These are phyloP conservation scores for Metallyticus violacea DNA, from an alignment of 2,888 invertebrate genomes.

Conservation along the genomic window DNA sequence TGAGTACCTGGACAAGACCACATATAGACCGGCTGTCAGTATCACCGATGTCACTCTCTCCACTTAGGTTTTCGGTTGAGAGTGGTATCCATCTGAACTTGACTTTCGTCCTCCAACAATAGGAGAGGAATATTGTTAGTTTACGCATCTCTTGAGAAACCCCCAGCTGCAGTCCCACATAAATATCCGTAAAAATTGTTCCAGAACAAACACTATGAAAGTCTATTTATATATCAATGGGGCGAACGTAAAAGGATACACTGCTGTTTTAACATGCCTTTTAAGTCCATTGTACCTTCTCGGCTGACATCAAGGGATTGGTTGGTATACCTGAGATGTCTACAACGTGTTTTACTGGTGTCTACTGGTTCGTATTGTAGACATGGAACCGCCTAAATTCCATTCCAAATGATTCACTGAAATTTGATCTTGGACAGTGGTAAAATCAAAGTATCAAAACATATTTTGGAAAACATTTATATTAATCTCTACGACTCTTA, in stretches of 20 bases:
- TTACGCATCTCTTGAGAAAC: neutral
- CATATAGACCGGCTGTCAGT: neutral
- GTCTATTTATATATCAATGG: neutral
- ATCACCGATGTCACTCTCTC: neutral
- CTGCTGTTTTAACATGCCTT: neutral
- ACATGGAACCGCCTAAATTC: too few relatives aligned
- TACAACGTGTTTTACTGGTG: neutral
- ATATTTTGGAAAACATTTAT: too few relatives aligned
- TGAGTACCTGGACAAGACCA: conserved; percentile 5
- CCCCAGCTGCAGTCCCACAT: neutral
- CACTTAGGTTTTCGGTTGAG: neutral
- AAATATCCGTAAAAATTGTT: neutral
- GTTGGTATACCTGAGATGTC: neutral
- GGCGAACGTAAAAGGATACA: neutral
- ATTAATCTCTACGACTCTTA: too few relatives aligned
- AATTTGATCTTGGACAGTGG: too few relatives aligned
- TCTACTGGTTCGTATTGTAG: neutral
- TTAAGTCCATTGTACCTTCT: neutral
- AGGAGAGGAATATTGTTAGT: too few relatives aligned
- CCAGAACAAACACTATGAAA: neutral
- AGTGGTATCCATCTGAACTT: neutral
- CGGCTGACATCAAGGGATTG: neutral
- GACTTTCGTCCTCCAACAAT: neutral
- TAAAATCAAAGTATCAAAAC: too few relatives aligned
- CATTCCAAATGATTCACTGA: too few relatives aligned